Conservation (phyloP, 2,113 vertebrate genomes). For the Cacatua alba region DNA sequence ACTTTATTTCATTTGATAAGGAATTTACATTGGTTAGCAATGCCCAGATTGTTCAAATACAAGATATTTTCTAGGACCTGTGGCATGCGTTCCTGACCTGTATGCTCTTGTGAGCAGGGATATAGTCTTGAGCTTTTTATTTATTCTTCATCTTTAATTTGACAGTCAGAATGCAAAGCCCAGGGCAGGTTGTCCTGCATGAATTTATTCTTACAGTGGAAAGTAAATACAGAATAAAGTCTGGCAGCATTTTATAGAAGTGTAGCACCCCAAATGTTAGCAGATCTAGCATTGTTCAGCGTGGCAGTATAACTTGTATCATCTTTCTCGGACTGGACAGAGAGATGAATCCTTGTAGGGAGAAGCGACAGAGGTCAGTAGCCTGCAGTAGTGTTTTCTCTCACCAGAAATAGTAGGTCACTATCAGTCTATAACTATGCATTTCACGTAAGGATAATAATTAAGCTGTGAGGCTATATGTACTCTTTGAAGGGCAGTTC, state of each 20-base stretch:
- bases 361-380: background rate
- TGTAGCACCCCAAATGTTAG: background rate
- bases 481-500: background rate
- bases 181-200: background rate
- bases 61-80: background rate
- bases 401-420: background rate
- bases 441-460: background rate
- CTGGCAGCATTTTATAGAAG: background rate
- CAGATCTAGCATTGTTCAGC: background rate
- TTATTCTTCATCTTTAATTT: background rate
- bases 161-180: background rate
- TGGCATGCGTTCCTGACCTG: background rate
- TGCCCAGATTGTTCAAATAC: background rate
- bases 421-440: background rate
- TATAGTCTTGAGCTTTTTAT: background rate
- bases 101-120: background rate
- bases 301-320: background rate
- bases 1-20: background rate
- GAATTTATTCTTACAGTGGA: background rate
- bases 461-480: background rate
- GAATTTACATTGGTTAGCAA: background rate
- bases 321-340: background rate
- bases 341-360: background rate
- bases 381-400: background rate
- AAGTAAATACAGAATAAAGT: background rate